These are phyloP conservation scores for Magallana gigas DNA, from an alignment of 1,140 invertebrate species.

Conservation along the genomic window DNA sequence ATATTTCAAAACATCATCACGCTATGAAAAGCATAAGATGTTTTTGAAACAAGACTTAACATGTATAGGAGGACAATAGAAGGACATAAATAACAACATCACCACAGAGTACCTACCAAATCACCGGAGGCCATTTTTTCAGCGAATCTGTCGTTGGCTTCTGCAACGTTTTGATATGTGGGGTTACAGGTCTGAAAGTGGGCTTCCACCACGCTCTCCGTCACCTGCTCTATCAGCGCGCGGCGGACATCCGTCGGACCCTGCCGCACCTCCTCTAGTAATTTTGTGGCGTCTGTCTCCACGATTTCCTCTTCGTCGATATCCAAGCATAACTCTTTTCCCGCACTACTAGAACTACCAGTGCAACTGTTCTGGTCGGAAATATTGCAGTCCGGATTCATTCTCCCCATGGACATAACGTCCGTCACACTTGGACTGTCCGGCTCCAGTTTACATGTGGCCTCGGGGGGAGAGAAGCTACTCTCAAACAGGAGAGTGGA, in stretches of 20 bases:
- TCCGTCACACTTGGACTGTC: slow-evolving; percentile 14
- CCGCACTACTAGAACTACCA: neutral
- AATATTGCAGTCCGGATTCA: neutral
- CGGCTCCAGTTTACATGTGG: slow-evolving; percentile 35
- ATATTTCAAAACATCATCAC: no score
- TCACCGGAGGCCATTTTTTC: slow-evolving; percentile 52
- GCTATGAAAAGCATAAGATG: no score
- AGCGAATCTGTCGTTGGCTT: slow-evolving; percentile 66
- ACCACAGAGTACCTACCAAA: slow-evolving; percentile 42
- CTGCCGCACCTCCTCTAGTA: slow-evolving; percentile 80
- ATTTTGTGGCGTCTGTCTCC: slow-evolving; percentile 61
- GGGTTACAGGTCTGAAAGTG: slow-evolving; percentile 97
- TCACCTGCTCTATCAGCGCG: slow-evolving; percentile 73
- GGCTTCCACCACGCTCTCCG: slow-evolving; percentile 90
- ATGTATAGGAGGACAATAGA: no score
- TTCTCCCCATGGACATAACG: neutral
- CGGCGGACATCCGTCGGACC: slow-evolving; percentile 89
- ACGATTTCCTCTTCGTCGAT: slow-evolving; percentile 39
- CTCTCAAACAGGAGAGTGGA: neutral
- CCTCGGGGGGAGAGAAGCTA: slow-evolving; percentile 2
- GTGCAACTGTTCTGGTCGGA: neutral
- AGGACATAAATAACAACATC: no score
- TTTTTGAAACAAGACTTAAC: no score
- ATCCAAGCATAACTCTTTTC: neutral
- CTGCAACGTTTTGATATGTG: slow-evolving; percentile 92